Percentiles rank a stretch among this genome's conserved stretches.
These are phyloP conservation scores for Heterohyrax brucei DNA, from an alignment of 2,797 vertebrate genomes.

Conservation along the genomic window DNA sequence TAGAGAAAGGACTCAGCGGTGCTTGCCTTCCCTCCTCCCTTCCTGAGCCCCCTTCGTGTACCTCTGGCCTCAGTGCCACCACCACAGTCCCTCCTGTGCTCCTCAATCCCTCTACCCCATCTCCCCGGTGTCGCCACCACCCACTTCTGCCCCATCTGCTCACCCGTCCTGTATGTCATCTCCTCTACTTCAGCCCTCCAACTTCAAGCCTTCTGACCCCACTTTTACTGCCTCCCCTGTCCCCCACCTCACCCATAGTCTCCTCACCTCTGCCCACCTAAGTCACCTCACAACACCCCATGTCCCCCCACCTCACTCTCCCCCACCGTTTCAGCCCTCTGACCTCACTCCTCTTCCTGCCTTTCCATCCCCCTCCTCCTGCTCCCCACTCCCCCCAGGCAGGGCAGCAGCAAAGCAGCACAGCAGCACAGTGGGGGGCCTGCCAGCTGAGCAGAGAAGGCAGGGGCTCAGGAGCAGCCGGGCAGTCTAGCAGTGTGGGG, in stretches of 20 bases:
- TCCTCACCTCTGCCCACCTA: neutral
- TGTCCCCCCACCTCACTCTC: neutral
- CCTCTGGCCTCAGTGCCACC: neutral
- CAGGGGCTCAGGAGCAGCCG: neutral
- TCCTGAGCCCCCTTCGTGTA: neutral
- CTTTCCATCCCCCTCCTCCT: neutral
- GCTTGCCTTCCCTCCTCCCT: neutral
- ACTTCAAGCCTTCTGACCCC: too few relatives aligned
- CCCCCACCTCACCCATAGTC: neutral
- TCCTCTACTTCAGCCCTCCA: too few relatives aligned
- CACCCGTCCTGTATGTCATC: neutral
- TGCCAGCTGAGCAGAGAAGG: constrained; percentile 54
- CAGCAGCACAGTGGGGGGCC: neutral
- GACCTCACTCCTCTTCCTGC: neutral
- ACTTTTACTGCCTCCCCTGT: neutral
- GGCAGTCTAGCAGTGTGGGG: neutral
- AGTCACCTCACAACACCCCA: too few relatives aligned
- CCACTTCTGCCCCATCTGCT: too few relatives aligned
- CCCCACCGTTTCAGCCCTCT: neutral
- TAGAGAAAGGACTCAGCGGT: neutral
- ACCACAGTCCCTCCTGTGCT: neutral
- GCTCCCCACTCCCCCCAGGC: neutral
- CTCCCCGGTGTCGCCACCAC: too few relatives aligned
- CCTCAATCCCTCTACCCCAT: too few relatives aligned
- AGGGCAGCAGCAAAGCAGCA: constrained; percentile 49